Base-by-base conservation (phyloP, 2,113 vertebrate genomes). In the Phylloscopus trochilus region DNA sequence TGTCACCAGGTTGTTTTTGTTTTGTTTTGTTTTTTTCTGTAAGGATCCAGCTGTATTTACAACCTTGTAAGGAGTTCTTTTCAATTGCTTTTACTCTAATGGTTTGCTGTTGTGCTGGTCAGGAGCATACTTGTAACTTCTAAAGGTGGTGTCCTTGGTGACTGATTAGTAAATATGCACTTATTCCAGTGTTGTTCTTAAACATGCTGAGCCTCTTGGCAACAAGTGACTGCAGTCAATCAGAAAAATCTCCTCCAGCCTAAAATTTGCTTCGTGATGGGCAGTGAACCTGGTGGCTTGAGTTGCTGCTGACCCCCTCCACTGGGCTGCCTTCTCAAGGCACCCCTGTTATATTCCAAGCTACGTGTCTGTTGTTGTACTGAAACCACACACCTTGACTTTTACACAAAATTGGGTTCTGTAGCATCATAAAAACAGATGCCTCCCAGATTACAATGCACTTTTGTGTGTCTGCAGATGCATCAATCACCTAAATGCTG, bases 281-380 rank as follows among this genome's bases (percentile, higher is more conserved):
- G 28, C 68, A 44, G 27, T 2, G 6, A 72, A 26, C 27, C 33
- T 33, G 11, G 35, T 85, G 39, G 35, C 51, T 77, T 19, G 39
- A 46, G 69, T 56, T 2, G 3, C 56, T 59, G 35, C 56, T n/a
- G 39, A 16, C 23, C 17, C 0, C 1, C 3, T 68, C 35, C 24
- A 12, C 0, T 20, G 21, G 23, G 44, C 62, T 72, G 62, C 39
- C 33, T 78, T 75, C 58, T 79, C 15, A 18, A 18, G 44, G 49
- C 9, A 28, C 8, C 15, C 10, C 18, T 49, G 23, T 43, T 22
- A 0, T 14, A 8, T 33, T 80, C 46, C 1, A 9, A 67, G 56
- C 31, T 52, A 2, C 0, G 0, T 31, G 15, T 47, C 51, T 78
- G 15, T 23, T 2, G 0, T 0, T 63, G 26, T 55, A 12, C 52